phyloP scores from a whole-genome alignment of 64 coral and sea anemone species.

The Actinia tenebrosa region DNA sequence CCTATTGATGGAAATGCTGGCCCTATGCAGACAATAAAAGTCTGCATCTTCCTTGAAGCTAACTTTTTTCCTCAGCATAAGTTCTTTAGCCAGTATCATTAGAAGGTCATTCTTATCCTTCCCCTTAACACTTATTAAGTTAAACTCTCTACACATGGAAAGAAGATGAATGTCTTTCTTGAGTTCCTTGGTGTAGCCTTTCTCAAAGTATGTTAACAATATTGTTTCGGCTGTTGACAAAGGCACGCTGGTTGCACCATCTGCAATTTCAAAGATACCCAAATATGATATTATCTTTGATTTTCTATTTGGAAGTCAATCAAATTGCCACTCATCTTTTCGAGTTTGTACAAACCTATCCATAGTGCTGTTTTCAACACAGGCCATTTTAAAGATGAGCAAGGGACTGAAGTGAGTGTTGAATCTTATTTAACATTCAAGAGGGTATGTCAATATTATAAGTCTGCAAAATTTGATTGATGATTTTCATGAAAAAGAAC shows the following conservation, averaged over 20 bases:
- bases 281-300: neutral
- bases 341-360: no score
- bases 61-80: conserved; percentile 33
- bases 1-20: conserved; percentile 20
- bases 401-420: no score
- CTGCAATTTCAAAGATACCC: conserved; percentile 23
- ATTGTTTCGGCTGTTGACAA: conserved; percentile 54
- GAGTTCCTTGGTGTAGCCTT: conserved; percentile 53
- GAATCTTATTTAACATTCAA: neutral
- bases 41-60: conserved; percentile 38
- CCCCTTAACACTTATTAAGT: conserved; percentile 34
- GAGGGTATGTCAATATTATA: neutral
- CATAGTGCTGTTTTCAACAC: neutral
- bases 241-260: conserved; percentile 35
- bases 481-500: neutral
- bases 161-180: conserved; percentile 48
- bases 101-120: conserved; percentile 56
- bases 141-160: conserved; percentile 26
- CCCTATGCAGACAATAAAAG: conserved; percentile 52
- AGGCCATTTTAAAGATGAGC: neutral
- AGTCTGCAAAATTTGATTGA: neutral
- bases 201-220: conserved; percentile 44
- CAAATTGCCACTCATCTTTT: neutral
- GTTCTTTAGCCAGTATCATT: conserved; percentile 32
- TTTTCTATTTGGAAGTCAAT: neutral